A percentile compares a stretch with the other conserved stretches of the same genome.
phyloP scores from a whole-genome alignment of 2,888 invertebrate genomes.

The Ligdia adustata region DNA sequence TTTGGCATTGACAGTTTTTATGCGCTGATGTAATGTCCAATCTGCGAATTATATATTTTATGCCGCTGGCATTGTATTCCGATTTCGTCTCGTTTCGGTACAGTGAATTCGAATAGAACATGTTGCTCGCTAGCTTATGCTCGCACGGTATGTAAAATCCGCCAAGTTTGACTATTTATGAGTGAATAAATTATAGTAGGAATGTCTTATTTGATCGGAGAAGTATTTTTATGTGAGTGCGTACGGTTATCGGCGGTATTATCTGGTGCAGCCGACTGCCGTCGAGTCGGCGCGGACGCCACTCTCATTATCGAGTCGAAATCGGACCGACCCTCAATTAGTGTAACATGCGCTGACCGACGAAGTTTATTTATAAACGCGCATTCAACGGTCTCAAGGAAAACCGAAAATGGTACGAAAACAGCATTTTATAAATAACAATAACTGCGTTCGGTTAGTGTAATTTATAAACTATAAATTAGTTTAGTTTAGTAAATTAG shows the following conservation, averaged over 20 bases:
- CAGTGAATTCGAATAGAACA: slow-evolving; percentile 55
- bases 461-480: no score
- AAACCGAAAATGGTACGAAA: slow-evolving; percentile 30
- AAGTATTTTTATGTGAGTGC: slow-evolving; percentile 16
- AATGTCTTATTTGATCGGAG: slow-evolving; percentile 21
- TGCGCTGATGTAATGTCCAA: slow-evolving; percentile 64
- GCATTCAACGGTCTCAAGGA: slow-evolving; percentile 27
- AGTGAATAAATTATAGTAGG: slow-evolving; percentile 17
- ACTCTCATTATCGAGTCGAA: slow-evolving; percentile 56
- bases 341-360: slow-evolving; percentile 43
- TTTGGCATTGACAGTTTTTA: slow-evolving; percentile 74
- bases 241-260: slow-evolving; percentile 55
- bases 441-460: no score
- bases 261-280: slow-evolving; percentile 51
- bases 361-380: slow-evolving; percentile 41
- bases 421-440: no score
- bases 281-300: slow-evolving; percentile 54
- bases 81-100: slow-evolving; percentile 65
- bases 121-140: slow-evolving; percentile 35
- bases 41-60: slow-evolving; percentile 53
- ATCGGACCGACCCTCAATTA: slow-evolving; percentile 58
- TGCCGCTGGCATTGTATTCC: slow-evolving; percentile 62
- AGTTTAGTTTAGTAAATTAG: no score
- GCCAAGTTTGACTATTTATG: slow-evolving; percentile 39
- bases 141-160: slow-evolving; percentile 54